A percentile compares a stretch with the other conserved stretches of the same genome.
Evolutionary conservation across 2,113 vertebrate species (phyloP).

Genomic region (human (Homo sapiens)): DNA sequence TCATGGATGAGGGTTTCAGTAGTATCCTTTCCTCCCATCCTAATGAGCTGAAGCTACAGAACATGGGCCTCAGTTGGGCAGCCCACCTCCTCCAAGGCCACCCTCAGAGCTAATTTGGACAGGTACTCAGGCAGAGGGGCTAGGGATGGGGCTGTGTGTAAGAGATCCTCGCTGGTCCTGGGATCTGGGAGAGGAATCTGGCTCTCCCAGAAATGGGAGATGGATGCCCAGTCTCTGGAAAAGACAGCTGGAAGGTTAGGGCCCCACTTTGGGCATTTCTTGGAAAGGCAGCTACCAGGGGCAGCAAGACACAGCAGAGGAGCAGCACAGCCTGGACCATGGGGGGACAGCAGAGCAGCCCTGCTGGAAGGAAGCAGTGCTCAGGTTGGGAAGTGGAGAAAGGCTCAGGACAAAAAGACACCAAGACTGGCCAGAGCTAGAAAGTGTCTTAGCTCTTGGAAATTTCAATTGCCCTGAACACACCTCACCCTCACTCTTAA

Average conservation of each 20-base stretch:
- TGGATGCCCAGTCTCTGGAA: background rate
- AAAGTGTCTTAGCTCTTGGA: background rate
- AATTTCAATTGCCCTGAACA: background rate
- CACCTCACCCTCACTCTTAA: background rate
- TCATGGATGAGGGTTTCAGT: background rate
- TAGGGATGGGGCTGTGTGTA: background rate
- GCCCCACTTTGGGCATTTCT: rapidly evolving
- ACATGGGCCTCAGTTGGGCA: background rate
- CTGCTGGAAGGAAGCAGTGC: background rate
- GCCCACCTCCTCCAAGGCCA: background rate
- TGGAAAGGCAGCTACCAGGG: rapidly evolving
- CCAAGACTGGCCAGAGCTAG: background rate
- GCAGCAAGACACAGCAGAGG: rapidly evolving
- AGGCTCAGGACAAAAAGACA: background rate
- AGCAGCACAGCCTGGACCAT: background rate
- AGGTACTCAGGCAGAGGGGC: background rate
- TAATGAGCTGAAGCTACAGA: background rate
- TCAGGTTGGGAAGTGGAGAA: background rate
- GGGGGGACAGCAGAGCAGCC: background rate
- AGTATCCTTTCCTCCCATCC: background rate
- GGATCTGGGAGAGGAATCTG: background rate
- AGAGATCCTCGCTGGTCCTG: background rate
- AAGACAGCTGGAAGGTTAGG: background rate
- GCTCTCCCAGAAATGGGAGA: background rate
- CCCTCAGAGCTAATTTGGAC: background rate